Percentiles rank a stretch among this genome's conserved stretches.
Conservation (phyloP, 2,113 vertebrate genomes). For the Heteronetta atricapilla region DNA sequence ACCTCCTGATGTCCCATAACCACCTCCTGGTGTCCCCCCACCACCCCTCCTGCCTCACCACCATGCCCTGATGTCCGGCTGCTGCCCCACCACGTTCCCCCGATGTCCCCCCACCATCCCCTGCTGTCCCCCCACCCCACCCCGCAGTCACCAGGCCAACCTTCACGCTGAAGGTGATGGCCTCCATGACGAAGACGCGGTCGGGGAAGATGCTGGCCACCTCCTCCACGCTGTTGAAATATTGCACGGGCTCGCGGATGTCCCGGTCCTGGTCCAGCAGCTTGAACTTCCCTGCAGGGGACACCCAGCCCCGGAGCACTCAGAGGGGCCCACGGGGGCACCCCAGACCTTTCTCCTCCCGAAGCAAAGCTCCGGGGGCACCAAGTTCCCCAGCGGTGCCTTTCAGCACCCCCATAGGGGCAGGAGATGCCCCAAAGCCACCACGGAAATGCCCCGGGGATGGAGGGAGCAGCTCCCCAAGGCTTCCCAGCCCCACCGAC, state of each 20-base stretch:
- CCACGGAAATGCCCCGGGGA: accelerated
- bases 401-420: background rate
- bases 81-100: background rate
- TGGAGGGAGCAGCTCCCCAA: background rate
- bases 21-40: background rate
- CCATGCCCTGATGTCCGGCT: background rate
- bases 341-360: background rate
- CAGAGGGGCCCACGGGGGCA: background rate
- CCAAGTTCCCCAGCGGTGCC: accelerated
- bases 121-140: background rate
- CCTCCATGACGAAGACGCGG: slow-evolving; percentile 97
- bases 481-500: background rate
- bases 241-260: slow-evolving; percentile 92
- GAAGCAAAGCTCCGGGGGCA: background rate
- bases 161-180: slow-evolving; percentile 97
- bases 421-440: accelerated
- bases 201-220: slow-evolving; percentile 95
- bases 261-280: slow-evolving; percentile 96
- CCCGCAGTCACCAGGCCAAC: slow-evolving; percentile 61
- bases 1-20: too few species aligned
- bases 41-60: background rate
- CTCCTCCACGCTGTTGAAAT: slow-evolving; percentile 96
- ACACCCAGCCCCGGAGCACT: accelerated
- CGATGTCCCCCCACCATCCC: background rate
- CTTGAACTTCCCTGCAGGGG: slow-evolving; percentile 91